Evolutionary conservation across 2,888 invertebrate species (phyloP), one percentile per base, ranked within the genome.

Genomic region (Lasiommata megera): DNA sequence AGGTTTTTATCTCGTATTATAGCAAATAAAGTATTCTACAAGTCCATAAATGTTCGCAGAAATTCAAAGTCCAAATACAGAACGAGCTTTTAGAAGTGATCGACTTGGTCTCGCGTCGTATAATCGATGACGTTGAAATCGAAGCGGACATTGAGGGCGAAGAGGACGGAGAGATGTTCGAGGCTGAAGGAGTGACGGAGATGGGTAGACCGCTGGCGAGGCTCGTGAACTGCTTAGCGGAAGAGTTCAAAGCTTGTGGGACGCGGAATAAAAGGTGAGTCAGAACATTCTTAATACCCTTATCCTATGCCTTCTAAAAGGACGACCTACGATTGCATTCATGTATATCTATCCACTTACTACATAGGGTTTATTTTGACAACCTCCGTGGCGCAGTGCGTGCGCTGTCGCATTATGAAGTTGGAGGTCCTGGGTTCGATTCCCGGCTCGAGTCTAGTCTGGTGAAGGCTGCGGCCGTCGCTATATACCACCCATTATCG

Each of bases 51-150:
- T 5, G 3, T 48, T 53, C 29, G 9, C 82, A 96, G 95, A 94
- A 94, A 75, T 93, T 97, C 69, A 95, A 96, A 82, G 93, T 94
- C 37, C 94, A 96, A 79, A 96, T 97, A 83, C 96, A 97, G 79
- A 93, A 93, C 12, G 96, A 97, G 72, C 80, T 98, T 0, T 84
- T 96, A 12, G 93, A 94, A 66, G 95, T 98, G 41, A 95, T 97
- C 52, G 94, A 95, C 23, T 88, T 94, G 28, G 95, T 96, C 0
- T 96, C 97, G 0, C 94, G 95, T 61, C 95, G 96, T 64, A 93
- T 97, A 54, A 90, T 93, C 40, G 93, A 93, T 58, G 93, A 92
- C 52, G 87, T 91, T 1, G 92, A 85, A 72, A 68, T 82, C 64
- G 79, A 83, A 66, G 70, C 71, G 50, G 82, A 83, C 18, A 72